phyloP scores from a whole-genome alignment of 2,888 invertebrate genomes.

The Fabriciana adippe region DNA sequence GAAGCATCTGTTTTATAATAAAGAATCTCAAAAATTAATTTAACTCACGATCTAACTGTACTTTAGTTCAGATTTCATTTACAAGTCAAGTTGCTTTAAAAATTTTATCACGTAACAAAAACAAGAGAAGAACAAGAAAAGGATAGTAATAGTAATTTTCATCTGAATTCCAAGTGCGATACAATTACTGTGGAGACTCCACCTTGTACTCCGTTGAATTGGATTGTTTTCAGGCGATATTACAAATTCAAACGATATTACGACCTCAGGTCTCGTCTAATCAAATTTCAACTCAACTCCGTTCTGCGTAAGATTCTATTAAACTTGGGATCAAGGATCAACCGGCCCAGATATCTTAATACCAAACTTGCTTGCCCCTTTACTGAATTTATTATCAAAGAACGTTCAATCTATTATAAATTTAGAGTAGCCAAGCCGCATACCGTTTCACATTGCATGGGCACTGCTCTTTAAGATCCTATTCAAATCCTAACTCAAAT shows the following conservation, averaged over 20 bases:
- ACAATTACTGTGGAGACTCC: slow-evolving; percentile 21
- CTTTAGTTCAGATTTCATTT: too few species aligned
- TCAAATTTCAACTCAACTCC: slow-evolving; percentile 33
- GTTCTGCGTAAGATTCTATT: slow-evolving; percentile 33
- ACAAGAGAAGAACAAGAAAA: slow-evolving; percentile 1
- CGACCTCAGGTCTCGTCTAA: slow-evolving; percentile 15
- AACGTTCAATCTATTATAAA: slow-evolving; percentile 34
- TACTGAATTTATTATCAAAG: slow-evolving; percentile 37
- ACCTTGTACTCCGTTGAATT: slow-evolving; percentile 24
- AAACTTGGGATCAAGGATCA: slow-evolving; percentile 24
- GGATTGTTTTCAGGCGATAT: slow-evolving; percentile 29
- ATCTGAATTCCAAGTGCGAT: slow-evolving; percentile 24
- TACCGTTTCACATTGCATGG: slow-evolving; percentile 14
- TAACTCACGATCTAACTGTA: too few species aligned
- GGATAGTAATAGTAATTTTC: slow-evolving; percentile 21
- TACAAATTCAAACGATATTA: slow-evolving; percentile 35
- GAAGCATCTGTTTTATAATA: too few species aligned
- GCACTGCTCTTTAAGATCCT: slow-evolving; percentile 13
- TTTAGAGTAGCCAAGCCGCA: slow-evolving; percentile 23
- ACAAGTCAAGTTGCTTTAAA: not conserved
- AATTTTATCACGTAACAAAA: not conserved
- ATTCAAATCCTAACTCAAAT: slow-evolving; percentile 16
- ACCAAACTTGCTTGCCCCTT: slow-evolving; percentile 28
- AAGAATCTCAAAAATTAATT: too few species aligned
- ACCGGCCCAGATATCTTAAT: slow-evolving; percentile 25